Evolutionary conservation across 2,888 invertebrate genomes (phyloP), one percentile per base, ranked within the genome.

Genomic region (Tuberolachnus salignus): DNA sequence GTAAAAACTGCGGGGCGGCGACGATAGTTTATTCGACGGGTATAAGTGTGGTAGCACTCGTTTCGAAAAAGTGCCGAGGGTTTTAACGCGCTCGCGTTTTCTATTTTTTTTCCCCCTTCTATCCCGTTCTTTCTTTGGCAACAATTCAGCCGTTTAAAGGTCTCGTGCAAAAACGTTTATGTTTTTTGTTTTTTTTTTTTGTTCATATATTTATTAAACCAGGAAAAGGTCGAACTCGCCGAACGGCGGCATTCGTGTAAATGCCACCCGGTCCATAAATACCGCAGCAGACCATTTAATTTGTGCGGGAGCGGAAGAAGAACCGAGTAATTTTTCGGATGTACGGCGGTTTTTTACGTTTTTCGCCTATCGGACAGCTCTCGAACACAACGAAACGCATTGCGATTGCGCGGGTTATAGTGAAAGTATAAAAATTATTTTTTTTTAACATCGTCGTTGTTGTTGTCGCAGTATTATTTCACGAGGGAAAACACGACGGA

Each of bases 101-200:
- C 34, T 67, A 13, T 75, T 46, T 63, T 49, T 59, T n/a, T n/a
- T n/a, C n/a, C n/a, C n/a, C n/a, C n/a, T n/a, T n/a, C n/a, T n/a
- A n/a, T 19, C 21, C 49, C 53, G 34, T 34, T 46, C 53, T 57
- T 78, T 59, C 34, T 59, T 69, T 78, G 78, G 78, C 78, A 78
- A 78, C 78, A 69, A 69, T 67, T 78, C 78, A 42, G 59, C 57
- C 78, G 61, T 69, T 78, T 61, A 78, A 78, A 78, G 67, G 78
- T 78, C 69, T 78, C 21, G 34, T 34, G 49, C 26, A 59, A 78
- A 69, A 78, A 78, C 59, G 69, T 78, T 78, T 78, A 67, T 78
- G 59, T 59, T 66, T 66, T 53, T 63, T 21, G 44, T 53, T n/a
- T n/a, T n/a, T n/a, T n/a, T n/a, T n/a, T n/a, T n/a, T n/a, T n/a